Evolutionary conservation across 1,140 invertebrate genomes (phyloP).

Genomic region (Uloborus diversus): DNA sequence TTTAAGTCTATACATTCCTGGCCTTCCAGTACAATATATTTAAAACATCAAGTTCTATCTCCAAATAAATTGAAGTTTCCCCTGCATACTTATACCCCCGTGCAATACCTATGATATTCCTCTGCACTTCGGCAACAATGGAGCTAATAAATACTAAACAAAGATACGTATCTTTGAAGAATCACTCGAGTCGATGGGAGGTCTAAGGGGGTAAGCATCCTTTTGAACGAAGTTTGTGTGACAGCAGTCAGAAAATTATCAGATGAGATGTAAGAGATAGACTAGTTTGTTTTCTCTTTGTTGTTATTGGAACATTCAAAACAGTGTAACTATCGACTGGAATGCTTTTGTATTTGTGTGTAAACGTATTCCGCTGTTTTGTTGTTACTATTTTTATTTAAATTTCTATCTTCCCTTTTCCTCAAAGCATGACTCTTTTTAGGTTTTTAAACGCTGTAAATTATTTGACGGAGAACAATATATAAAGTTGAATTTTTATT

Average conservation of each 20-base stretch:
- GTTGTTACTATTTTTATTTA: background rate
- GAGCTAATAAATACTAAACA: background rate
- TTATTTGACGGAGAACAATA: too few species aligned
- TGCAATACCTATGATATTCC: too few species aligned
- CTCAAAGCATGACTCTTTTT: background rate
- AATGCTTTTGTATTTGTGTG: background rate
- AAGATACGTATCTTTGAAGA: background rate
- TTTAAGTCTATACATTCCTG: too few species aligned
- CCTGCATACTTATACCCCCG: too few species aligned
- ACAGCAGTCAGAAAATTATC: slow-evolving; percentile 6
- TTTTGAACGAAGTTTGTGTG: slow-evolving; percentile 1
- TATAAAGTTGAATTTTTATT: too few species aligned
- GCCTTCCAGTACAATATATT: too few species aligned
- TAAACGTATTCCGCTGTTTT: background rate
- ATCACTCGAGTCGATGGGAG: background rate
- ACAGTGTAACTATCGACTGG: background rate
- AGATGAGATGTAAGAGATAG: background rate
- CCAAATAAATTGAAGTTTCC: too few species aligned
- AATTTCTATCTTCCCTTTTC: background rate
- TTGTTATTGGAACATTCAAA: background rate
- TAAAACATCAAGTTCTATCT: too few species aligned
- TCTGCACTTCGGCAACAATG: background rate
- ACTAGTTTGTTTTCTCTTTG: background rate
- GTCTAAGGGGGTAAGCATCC: background rate
- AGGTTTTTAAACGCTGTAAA: too few species aligned